Conservation (phyloP, 2,888 invertebrate species). For the Eupithecia insigniata region DNA sequence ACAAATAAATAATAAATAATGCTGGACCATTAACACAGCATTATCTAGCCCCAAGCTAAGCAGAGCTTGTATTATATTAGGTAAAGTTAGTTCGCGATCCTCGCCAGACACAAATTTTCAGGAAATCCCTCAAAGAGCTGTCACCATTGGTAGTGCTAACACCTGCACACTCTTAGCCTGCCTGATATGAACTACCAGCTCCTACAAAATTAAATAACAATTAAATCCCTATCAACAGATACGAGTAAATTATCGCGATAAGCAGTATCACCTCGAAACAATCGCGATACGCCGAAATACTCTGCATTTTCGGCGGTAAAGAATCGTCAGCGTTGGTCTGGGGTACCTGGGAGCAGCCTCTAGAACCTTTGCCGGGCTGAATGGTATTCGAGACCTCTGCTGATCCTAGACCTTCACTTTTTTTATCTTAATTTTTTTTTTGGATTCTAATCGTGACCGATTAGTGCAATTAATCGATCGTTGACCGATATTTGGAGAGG, state of each 20-base stretch:
- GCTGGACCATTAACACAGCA: too few relatives aligned
- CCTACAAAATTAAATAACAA: conserved; percentile 46
- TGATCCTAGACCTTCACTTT: conserved; percentile 73
- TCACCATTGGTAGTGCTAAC: too few relatives aligned
- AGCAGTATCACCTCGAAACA: conserved; percentile 42
- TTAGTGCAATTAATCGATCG: conserved; percentile 71
- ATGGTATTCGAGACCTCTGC: conserved; percentile 85
- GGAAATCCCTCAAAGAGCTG: not conserved
- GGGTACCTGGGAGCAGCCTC: conserved; percentile 74
- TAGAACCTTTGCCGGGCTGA: conserved; percentile 66
- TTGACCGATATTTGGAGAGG: conserved; percentile 40
- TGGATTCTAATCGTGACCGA: conserved; percentile 75
- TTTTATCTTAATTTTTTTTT: conserved; percentile 78
- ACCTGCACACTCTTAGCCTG: not conserved
- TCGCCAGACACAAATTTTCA: not conserved
- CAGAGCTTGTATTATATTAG: too few relatives aligned
- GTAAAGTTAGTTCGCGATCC: not conserved
- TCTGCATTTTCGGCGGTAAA: conserved; percentile 63
- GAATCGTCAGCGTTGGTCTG: conserved; percentile 82
- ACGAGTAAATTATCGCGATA: conserved; percentile 71
- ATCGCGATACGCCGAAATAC: conserved; percentile 62
- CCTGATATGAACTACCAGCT: not conserved
- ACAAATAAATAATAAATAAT: too few relatives aligned
- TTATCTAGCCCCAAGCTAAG: too few relatives aligned
- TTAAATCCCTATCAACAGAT: conserved; percentile 49